Evolutionary conservation across 2,797 vertebrate genomes (phyloP), one percentile per base, ranked within the genome.

Genomic region (Kryptopterus vitreolus): DNA sequence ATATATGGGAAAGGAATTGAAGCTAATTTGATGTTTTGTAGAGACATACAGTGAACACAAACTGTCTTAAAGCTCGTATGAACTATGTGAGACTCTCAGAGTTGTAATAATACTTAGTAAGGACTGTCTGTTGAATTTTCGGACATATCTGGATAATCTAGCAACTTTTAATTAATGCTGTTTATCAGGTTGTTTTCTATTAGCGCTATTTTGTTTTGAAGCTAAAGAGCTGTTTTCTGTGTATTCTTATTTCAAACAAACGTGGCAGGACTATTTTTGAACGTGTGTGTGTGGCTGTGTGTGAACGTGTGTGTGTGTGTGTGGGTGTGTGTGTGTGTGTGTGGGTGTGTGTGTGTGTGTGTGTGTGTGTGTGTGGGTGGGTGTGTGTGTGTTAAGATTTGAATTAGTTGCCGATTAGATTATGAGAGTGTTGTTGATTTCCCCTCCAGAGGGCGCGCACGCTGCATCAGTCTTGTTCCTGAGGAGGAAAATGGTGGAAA

Each of bases 391-490:
- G n/a, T n/a, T n/a, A n/a, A n/a, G n/a, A n/a, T n/a, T n/a, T n/a
- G n/a, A n/a, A n/a, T n/a, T n/a, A n/a, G n/a, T n/a, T n/a, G n/a
- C n/a, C n/a, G n/a, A n/a, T n/a, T n/a, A n/a, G n/a, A n/a, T n/a
- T n/a, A n/a, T 43, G 38, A 43, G 10, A 57, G 52, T 3, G 1
- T 38, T 57, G n/a, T 15, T 33, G 11, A 63, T 22, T 48, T 79
- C 4, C 12, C 66, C 84, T 46, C 63, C 13, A 77, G 84, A 73
- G 77, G 73, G 82, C 53, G 73, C 84, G 63, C 70, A 72, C 57
- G 82, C 72, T 69, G 68, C 46, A 43, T 57, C 65, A 65, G 26
- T 35, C 15, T 10, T 18, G 8, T n/a, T 18, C 16, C 33, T 13
- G 69, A 55, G 50, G 24, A 24, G 55, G 69, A 72, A 59, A 10